Base-by-base conservation (phyloP, 2,888 invertebrate genomes). In the Pherbina coryleti region DNA sequence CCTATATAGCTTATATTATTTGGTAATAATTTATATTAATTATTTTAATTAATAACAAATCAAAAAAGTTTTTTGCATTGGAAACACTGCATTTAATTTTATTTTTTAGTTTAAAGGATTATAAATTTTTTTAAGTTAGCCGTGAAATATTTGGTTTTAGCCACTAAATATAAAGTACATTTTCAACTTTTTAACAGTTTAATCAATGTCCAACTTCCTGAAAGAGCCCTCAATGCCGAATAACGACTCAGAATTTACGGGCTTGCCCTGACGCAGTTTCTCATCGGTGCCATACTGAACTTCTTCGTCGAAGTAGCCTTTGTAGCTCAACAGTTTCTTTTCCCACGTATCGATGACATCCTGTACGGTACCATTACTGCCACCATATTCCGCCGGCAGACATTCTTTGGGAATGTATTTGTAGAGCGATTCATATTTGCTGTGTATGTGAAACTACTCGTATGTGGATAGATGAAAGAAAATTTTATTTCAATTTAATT, bases 361-460 rank as follows among this genome's bases (percentile, higher is more conserved):
- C 75, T 87, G 84, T 22, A 92, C 84, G 76, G 91, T 90, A 82
- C 92, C 91, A 81, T 91, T 92, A 51, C 91, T 91, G 70, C 94
- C 94, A 11, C 94, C 94, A 84, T 94, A 94, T 85, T 94, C 94
- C 2, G 85, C 89, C 0, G 94, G 94, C 67, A 94, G 87, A 66
- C 92, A 90, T 22, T 92, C 91, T 84, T 92, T 91, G 0, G 94
- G 93, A 67, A 94, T 90, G 79, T 91, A 84, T 82, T 93, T 90
- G 84, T 93, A 92, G 57, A 94, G 88, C n/a, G 91, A 91, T 3
- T 93, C 92, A 80, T 91, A 90, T 80, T 92, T 88, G 77, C 92
- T 92, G 87, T 83, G 91, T 79, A 87, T 84, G 62, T 88, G 84
- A 78, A 88, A 89, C 89, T 89, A 62, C 5, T n/a, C n/a, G n/a